A percentile compares a stretch with the other conserved stretches of the same genome.
These are phyloP conservation scores for Tamias sibiricus DNA, from an alignment of 2,113 vertebrate species.

Conservation along the genomic window DNA sequence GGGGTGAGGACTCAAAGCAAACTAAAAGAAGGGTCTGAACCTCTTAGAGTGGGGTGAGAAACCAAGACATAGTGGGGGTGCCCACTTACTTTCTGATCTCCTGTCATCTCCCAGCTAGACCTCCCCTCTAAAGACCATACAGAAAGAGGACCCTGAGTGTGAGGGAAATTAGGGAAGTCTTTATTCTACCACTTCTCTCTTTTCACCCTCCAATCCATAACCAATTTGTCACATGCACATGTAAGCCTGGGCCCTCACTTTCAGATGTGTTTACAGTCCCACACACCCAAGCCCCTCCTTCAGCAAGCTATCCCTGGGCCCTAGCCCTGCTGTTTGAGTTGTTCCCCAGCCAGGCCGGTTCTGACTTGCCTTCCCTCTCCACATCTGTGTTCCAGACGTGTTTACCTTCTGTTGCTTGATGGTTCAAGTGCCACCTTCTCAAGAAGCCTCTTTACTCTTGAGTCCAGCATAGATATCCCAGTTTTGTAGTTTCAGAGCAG, in stretches of 20 bases:
- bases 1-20: neutral
- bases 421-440: neutral
- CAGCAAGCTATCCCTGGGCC: neutral
- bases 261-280: neutral
- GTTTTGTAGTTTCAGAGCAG: neutral
- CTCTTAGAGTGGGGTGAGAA: neutral
- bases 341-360: neutral
- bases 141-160: neutral
- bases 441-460: neutral
- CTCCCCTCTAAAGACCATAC: neutral
- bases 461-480: neutral
- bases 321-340: neutral
- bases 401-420: neutral
- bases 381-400: neutral
- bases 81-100: neutral
- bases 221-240: neutral
- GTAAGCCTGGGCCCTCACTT: neutral
- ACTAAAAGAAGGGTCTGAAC: neutral
- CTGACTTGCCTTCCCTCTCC: neutral
- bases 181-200: neutral
- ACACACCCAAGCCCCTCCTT: neutral
- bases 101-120: neutral
- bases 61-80: neutral
- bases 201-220: neutral
- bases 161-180: neutral